Conservation (phyloP, 2,888 invertebrate genomes). For the Molanna angustata region DNA sequence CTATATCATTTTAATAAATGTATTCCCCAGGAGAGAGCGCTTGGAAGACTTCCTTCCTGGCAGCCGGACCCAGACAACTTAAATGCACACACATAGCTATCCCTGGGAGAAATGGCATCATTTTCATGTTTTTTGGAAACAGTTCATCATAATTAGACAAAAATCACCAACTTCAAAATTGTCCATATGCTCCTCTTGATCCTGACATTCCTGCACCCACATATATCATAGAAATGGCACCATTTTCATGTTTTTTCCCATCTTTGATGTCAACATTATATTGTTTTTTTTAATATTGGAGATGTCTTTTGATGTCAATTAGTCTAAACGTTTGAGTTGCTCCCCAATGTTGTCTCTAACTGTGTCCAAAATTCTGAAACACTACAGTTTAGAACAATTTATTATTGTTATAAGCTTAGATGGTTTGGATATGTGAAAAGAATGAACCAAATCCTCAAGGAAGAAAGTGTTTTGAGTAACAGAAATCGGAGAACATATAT, state of each 20-base stretch:
- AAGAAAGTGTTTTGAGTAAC: too few relatives aligned
- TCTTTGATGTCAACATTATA: neutral
- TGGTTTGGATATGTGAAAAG: too few relatives aligned
- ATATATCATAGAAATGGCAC: neutral
- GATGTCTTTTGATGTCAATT: neutral
- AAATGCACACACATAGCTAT: too few relatives aligned
- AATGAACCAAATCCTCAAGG: too few relatives aligned
- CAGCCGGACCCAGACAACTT: too few relatives aligned
- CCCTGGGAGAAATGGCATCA: too few relatives aligned
- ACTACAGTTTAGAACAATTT: conserved; percentile 1
- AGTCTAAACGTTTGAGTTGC: neutral
- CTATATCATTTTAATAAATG: too few relatives aligned
- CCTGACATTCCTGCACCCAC: conserved; percentile 2
- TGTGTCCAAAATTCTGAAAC: conserved; percentile 4
- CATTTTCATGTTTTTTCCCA: conserved; percentile 2
- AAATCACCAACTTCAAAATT: conserved; percentile 6
- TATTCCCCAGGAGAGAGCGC: too few relatives aligned
- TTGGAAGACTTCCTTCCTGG: too few relatives aligned
- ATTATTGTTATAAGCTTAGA: too few relatives aligned
- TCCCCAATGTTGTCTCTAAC: conserved; percentile 1
- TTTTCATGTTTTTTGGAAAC: neutral
- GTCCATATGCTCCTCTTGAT: neutral
- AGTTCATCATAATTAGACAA: neutral
- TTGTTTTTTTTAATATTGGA: neutral
- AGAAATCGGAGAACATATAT: too few relatives aligned